Evolutionary conservation across 2,113 vertebrate genomes (phyloP), one percentile per base, ranked within the genome.

Genomic region (Nanger granti): DNA sequence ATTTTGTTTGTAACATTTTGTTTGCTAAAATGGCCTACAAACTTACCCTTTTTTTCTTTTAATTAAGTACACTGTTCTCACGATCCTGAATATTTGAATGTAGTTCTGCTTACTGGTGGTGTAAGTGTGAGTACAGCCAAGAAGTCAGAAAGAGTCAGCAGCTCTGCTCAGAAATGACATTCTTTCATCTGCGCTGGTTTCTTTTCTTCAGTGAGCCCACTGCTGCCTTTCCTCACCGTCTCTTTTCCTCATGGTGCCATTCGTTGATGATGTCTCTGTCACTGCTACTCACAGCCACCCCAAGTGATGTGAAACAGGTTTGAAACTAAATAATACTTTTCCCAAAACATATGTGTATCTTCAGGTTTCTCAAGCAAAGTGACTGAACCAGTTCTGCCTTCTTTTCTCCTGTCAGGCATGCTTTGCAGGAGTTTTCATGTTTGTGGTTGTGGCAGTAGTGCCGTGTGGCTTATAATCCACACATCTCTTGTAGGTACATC

Each of bases 261-360:
- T 69, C n/a, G n/a, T 89, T 94, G 52, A 94, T 85, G 55, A 89
- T 85, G 55, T 92, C 79, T 93, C 66, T 97, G 91, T 94, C 64
- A 94, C 41, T 73, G 52, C 37, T 64, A 11, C 44, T 97, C 85
- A 93, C 2, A 34, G 62, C 80, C 49, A 22, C 92, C 55, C 24
- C 24, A 85, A 62, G 66, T 94, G 69, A 84, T 90, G 24, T 84
- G 37, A 97, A 95, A 89, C 62, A 92, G 59, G 13, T 86, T 94
- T 94, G 88, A 95, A 84, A 84, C 52, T 92, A 95, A 87, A 24
- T 95, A 96, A 83, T 88, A 52, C 14, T 83, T 90, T 54, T 47
- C 69, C 62, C 31, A 87, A 34, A 57, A 15, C 41, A 44, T 10
- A 9, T 4, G 5, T 82, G 4, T 93, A 7, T 92, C 87, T 94